Conservation (phyloP, 2,797 vertebrate species). For the Trachops cirrhosus region DNA sequence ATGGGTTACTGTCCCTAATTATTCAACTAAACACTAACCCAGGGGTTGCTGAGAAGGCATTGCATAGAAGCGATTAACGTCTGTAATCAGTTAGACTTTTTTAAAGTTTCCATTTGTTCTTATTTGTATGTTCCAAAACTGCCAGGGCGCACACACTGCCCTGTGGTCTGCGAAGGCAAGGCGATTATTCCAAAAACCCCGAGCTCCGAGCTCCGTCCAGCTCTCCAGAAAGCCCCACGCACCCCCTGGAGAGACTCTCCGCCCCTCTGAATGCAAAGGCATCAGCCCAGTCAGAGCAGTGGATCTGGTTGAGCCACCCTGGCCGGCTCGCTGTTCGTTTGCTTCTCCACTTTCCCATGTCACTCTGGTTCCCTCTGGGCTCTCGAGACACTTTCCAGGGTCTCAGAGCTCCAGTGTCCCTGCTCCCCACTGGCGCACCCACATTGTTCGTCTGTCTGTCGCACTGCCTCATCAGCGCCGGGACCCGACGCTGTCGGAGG, state of each 20-base stretch:
- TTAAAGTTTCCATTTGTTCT: neutral
- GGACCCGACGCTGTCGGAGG: neutral
- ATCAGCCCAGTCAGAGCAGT: neutral
- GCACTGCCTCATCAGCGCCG: neutral
- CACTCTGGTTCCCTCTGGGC: too few relatives aligned
- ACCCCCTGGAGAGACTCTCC: fast-evolving
- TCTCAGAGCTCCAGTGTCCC: too few relatives aligned
- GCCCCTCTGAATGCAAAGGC: neutral
- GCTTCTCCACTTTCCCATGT: neutral
- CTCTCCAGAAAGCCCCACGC: neutral
- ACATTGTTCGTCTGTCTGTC: neutral
- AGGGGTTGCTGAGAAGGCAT: neutral
- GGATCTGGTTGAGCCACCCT: neutral
- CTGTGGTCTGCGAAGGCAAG: neutral
- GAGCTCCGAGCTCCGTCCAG: neutral
- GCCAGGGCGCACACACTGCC: neutral
- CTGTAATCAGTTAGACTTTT: neutral
- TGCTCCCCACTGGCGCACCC: too few relatives aligned
- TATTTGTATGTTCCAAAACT: neutral
- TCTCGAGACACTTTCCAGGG: neutral
- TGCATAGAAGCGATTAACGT: neutral
- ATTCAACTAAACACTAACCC: neutral
- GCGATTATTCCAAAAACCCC: neutral
- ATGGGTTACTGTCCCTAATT: neutral
- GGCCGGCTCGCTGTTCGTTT: neutral